These are phyloP conservation scores for Mormyrus iriodes DNA, from an alignment of 2,113 vertebrate species.

Conservation along the genomic window DNA sequence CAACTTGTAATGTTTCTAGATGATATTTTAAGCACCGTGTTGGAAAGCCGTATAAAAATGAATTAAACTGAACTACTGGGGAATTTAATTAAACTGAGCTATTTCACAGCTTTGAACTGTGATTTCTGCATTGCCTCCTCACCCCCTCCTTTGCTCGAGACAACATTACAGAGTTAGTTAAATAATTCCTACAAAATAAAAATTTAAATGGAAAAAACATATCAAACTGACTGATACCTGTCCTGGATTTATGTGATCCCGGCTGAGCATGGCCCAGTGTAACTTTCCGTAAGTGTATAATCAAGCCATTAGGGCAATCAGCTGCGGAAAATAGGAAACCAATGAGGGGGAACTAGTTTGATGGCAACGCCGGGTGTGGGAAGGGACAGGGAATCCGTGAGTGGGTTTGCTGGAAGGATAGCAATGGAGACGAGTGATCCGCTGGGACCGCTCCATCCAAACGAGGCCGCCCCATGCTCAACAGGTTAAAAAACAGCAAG, in stretches of 20 bases:
- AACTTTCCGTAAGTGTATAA: not conserved
- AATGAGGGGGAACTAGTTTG: not conserved
- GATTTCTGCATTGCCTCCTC: not conserved
- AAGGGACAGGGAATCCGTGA: not conserved
- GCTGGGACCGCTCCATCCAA: not conserved
- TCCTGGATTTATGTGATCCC: not conserved
- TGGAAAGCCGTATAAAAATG: not conserved
- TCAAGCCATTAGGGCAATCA: not conserved
- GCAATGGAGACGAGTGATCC: not conserved
- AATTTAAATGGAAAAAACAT: not conserved
- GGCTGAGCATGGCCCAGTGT: not conserved
- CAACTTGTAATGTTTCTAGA: not conserved
- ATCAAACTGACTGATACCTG: not conserved
- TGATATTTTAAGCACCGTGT: conserved; percentile 6
- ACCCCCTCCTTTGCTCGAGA: not conserved
- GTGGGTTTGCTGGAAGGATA: not conserved
- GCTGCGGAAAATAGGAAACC: conserved; percentile 4
- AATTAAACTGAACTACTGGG: conserved; percentile 1
- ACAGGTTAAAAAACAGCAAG: not conserved
- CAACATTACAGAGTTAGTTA: not conserved
- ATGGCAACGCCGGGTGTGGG: not conserved
- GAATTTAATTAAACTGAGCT: not conserved
- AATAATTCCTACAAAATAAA: not conserved
- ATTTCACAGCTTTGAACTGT: not conserved
- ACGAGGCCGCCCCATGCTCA: not conserved